Base-by-base conservation (phyloP, 2,113 vertebrate genomes). In the Vombatus ursinus region DNA sequence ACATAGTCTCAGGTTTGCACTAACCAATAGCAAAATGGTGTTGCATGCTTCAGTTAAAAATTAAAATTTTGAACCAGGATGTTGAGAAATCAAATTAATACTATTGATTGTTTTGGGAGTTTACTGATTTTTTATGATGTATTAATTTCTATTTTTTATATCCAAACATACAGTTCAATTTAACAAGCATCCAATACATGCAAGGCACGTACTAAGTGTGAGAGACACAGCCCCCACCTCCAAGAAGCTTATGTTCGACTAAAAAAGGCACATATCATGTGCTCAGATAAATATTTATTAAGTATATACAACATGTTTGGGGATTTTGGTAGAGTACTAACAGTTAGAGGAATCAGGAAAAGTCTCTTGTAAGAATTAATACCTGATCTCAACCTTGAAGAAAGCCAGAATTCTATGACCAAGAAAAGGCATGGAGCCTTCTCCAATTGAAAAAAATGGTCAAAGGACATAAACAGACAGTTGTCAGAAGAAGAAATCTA, bases 1-100 rank as follows among this genome's bases (percentile, higher is more conserved):
- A 12, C 0, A 47, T 57, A 52, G 96, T 96, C 97, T 96, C 52
- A 25, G 96, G 98, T 96, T 93, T 91, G 94, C 93, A 77, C 89
- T 91, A 96, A 68, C 93, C 96, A 50, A 54, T 57, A 96, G 77
- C 95, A 94, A 84, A 92, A 94, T 50, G 9, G 48, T 97, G 95
- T 98, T 95, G 96, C 93, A 95, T 95, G 94, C 94, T 97, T 95
- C 97, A 97, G 96, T 97, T 97, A 97, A 98, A 96, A 96, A 90
- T 92, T 89, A 96, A 44, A 94, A 51, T 95, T 96, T 91, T 92
- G 52, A n/a, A 89, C 92, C 93, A 93, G 44, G 91, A 47, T 91
- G 89, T 93, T 53, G 91, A 91, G 96, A 94, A 90, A 91, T 96
- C 93, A 3, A 47, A 96, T 94, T 77, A 95, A 77, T 47, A 50